Conservation (phyloP, 2,113 vertebrate species). For the Thalassarche chlororhynchos region DNA sequence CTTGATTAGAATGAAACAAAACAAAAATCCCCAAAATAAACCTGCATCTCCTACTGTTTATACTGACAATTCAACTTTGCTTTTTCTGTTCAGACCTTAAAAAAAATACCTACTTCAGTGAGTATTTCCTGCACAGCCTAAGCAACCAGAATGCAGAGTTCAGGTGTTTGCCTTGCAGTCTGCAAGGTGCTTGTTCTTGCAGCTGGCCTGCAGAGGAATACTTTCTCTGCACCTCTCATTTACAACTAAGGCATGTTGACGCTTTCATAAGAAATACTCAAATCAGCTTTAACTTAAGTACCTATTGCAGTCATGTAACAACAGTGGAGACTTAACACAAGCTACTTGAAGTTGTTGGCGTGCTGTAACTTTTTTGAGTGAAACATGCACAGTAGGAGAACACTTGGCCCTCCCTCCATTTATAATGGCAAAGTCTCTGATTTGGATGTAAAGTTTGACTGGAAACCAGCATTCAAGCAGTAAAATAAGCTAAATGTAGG, state of each 20-base stretch:
- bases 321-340: not conserved
- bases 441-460: not conserved
- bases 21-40: not conserved
- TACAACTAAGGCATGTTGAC: not conserved
- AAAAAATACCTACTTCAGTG: rapidly evolving
- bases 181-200: not conserved
- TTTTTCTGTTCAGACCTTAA: not conserved
- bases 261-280: not conserved
- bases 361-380: not conserved
- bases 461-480: not conserved
- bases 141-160: not conserved
- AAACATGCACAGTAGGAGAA: not conserved
- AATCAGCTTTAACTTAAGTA: not conserved
- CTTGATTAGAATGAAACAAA: not conserved
- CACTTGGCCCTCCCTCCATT: not conserved
- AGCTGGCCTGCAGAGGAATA: not conserved
- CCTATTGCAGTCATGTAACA: not conserved
- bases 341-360: not conserved
- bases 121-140: not conserved
- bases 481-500: not conserved
- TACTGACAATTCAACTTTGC: not conserved
- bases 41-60: not conserved
- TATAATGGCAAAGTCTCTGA: not conserved
- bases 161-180: not conserved
- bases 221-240: not conserved